phyloP scores from a whole-genome alignment of 2,113 vertebrate genomes.

The Callipepla californica region DNA sequence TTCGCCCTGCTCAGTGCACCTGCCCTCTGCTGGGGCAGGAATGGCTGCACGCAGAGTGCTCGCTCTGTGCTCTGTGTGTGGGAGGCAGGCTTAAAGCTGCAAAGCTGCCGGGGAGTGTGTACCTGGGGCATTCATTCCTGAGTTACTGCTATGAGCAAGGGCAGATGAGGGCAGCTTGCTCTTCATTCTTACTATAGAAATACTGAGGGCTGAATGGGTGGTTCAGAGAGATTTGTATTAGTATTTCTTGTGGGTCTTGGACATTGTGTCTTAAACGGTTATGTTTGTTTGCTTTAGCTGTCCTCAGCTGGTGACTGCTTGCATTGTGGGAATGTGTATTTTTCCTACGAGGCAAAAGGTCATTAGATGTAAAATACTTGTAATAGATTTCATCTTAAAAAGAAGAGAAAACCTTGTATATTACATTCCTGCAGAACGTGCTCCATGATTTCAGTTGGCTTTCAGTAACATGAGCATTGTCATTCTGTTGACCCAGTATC shows the following conservation, averaged over 20 bases:
- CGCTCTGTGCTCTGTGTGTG: too few relatives aligned
- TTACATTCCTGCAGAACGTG: neutral
- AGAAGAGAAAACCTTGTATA: neutral
- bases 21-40: accelerated
- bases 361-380: neutral
- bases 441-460: neutral
- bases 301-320: neutral
- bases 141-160: accelerated
- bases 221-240: neutral
- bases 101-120: accelerated
- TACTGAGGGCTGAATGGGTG: accelerated
- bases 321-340: neutral
- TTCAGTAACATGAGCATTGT: neutral
- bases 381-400: neutral
- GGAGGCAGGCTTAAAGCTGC: neutral
- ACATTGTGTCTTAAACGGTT: neutral
- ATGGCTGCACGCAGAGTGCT: neutral
- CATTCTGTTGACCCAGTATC: slow-evolving; percentile 62
- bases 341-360: neutral
- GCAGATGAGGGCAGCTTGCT: accelerated
- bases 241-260: slow-evolving; percentile 10
- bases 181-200: neutral
- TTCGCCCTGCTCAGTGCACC: too few relatives aligned
- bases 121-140: accelerated
- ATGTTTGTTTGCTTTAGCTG: neutral